These are phyloP conservation scores for Montipora cactus DNA, from an alignment of 64 coral and sea anemone species.

Conservation along the genomic window DNA sequence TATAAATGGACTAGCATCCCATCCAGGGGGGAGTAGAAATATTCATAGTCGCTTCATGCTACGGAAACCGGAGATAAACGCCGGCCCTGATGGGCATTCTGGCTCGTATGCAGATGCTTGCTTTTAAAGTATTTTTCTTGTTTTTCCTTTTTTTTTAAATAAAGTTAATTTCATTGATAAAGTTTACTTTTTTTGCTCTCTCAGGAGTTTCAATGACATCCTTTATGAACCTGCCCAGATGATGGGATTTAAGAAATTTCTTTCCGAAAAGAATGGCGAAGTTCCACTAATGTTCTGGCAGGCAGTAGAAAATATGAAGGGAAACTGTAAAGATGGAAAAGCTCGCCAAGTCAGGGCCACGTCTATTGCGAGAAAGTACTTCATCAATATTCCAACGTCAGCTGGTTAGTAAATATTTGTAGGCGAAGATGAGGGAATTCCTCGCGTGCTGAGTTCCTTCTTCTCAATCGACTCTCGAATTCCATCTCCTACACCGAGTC, in stretches of 20 bases:
- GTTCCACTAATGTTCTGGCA: constrained; percentile 90
- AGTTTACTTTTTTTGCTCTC: neutral
- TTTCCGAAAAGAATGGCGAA: constrained; percentile 68
- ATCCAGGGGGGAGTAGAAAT: too few species aligned
- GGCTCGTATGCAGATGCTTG: too few species aligned
- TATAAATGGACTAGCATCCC: too few species aligned
- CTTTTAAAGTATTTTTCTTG: too few species aligned
- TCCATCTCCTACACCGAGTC: too few species aligned
- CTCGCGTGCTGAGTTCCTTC: too few species aligned
- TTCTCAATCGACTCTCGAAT: too few species aligned
- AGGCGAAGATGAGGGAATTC: too few species aligned
- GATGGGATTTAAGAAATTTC: constrained; percentile 78
- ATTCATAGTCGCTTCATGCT: too few species aligned
- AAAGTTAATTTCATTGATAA: neutral
- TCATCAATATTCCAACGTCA: constrained; percentile 80
- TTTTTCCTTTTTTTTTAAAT: too few species aligned
- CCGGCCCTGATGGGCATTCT: too few species aligned
- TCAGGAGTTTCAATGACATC: constrained; percentile 83
- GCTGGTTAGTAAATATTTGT: constrained; percentile 57
- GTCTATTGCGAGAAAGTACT: constrained; percentile 84
- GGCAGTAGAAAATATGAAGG: constrained; percentile 95
- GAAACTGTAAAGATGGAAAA: constrained; percentile 86
- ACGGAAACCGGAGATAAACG: too few species aligned
- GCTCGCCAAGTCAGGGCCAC: constrained; percentile 71
- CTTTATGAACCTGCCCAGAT: constrained; percentile 69